Evolutionary conservation across 2,797 vertebrate genomes (phyloP), one percentile per base, ranked within the genome.

Genomic region (Leptoclinus maculatus): DNA sequence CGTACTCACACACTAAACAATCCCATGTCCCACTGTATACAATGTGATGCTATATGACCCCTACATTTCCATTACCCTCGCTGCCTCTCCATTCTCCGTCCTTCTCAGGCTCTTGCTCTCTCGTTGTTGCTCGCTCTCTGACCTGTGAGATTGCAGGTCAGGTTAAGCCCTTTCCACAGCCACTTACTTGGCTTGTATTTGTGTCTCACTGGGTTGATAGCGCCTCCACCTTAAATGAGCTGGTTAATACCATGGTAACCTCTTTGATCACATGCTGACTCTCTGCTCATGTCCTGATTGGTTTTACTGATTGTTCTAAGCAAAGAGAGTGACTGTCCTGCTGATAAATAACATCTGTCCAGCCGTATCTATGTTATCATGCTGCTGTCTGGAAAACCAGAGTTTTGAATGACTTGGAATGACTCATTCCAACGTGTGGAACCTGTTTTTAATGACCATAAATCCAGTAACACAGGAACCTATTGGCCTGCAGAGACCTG

Each of bases 121-220:
- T 76, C 65, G 57, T 63, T 60, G 73, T 67, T 23, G 32, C 76
- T 84, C 68, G 39, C 78, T 88, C 73, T 78, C 76, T 86, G 87
- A 92, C 91, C 92, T 89, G 27, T 74, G 67, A 88, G 83, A 92
- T 91, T 89, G 79, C 72, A 80, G 89, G 92, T 93, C 84, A 89
- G 86, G 80, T 88, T 82, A 76, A 88, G 84, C 86, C 82, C 84
- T 90, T 90, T 91, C 88, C 83, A 34, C 79, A 16, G 72, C 76
- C 83, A 71, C 80, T 85, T 76, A 80, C 84, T 75, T 71, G 71
- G 66, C 73, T 68, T 41, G 19, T 78, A 58, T 81, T 83, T 86
- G 79, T 83, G 69, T 71, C 74, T 82, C 13, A 8, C 73, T 36
- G 74, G 54, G 69, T 65, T 71, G 83, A 87, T 84, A 76, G 73